Evolutionary conservation across 2,797 vertebrate genomes (phyloP).

Genomic region (Pelodytes ibericus): DNA sequence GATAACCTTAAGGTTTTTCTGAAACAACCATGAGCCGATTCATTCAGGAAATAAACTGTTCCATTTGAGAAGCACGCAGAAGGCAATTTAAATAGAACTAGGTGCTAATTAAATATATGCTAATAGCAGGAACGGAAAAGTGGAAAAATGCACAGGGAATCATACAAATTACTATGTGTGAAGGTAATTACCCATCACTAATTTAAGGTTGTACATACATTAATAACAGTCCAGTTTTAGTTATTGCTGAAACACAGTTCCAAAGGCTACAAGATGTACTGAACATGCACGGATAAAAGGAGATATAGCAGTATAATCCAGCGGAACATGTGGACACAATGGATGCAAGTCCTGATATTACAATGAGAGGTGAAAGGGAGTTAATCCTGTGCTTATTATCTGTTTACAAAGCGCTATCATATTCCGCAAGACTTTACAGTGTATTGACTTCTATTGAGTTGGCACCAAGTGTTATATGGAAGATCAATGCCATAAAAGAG

Average conservation of each 20-base stretch:
- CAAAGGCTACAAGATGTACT: too few species aligned
- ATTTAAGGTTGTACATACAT: neutral
- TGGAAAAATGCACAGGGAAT: neutral
- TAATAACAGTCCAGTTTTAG: conserved; percentile 4
- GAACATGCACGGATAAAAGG: too few species aligned
- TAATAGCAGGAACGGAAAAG: neutral
- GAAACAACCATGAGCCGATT: neutral
- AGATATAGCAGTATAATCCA: too few species aligned
- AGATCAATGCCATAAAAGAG: too few species aligned
- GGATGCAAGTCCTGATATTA: neutral
- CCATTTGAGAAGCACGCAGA: neutral
- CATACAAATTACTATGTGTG: neutral
- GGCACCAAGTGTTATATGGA: too few species aligned
- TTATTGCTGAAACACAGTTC: neutral
- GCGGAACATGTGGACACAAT: too few species aligned
- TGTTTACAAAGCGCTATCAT: too few species aligned
- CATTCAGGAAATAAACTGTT: conserved; percentile 1
- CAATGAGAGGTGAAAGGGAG: neutral
- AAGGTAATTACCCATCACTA: conserved; percentile 23
- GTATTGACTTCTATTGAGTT: too few species aligned
- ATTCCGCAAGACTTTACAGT: too few species aligned
- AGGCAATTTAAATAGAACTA: conserved; percentile 6
- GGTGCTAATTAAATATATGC: conserved; percentile 27
- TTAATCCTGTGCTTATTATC: too few species aligned
- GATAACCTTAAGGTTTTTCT: neutral